Evolutionary conservation across 1,140 invertebrate genomes (phyloP), one percentile per base, ranked within the genome.

Genomic region (Hestina assimilis): DNA sequence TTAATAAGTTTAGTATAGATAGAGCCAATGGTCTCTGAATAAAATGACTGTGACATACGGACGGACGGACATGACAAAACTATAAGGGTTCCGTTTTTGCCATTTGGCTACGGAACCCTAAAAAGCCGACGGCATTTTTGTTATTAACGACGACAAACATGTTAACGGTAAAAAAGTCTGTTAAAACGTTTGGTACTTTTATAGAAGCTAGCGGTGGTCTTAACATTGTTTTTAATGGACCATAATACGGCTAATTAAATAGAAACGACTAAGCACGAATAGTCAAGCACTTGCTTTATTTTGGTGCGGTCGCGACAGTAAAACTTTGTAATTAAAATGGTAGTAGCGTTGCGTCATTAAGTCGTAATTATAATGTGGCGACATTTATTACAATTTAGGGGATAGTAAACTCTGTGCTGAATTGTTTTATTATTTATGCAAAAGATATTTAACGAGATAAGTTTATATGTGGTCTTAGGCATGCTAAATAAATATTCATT

Each of bases 141-240:
- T 23, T 48, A 48, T 17, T 15, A 20, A n/a, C 23, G 14, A 51
- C 11, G 17, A 29, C 43, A 47, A 41, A 28, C 23, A 20, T 12
- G 29, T 48, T 28, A 56, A 56, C 40, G 12, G 31, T 31, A 35
- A 71, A 70, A n/a, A 69, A 75, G 63, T 46, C 38, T 72, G 63
- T 75, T 64, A 75, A 72, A 63, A 26, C 55, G 58, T 67, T 72
- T 70, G 68, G 72, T 56, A 52, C 67, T 77, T 79, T 79, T 75
- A 79, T 66, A 48, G 24, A 47, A 26, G 31, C 46, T 45, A 38
- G 24, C 43, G 54, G 79, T 79, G 79, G 76, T 76, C 76, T 57
- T 69, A 68, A 84, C 81, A 77, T 82, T 84, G 81, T 84, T 70
- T 75, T 84, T 83, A 83, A 83, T 79, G 76, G 73, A 58, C 67